Percentiles rank a stretch among this genome's conserved stretches.
These are phyloP conservation scores for Thelaira solivaga DNA, from an alignment of 2,888 invertebrate species.

Conservation along the genomic window DNA sequence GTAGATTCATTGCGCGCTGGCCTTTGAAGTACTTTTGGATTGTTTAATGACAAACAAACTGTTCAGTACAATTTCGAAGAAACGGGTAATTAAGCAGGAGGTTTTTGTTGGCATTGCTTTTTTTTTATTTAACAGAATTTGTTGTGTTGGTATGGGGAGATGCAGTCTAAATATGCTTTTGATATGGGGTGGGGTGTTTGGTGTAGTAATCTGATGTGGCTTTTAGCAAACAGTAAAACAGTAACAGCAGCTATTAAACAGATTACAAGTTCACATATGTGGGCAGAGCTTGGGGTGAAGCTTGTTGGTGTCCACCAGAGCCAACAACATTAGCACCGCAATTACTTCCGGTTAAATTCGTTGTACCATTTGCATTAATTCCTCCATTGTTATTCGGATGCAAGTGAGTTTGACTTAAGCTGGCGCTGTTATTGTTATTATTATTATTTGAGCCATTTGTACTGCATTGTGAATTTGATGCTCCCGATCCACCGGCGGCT, in stretches of 20 bases:
- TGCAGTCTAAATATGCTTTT: constrained; percentile 8
- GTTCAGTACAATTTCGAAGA: constrained; percentile 6
- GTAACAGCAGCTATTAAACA: constrained; percentile 7
- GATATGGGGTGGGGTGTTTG: constrained; percentile 3
- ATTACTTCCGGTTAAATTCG: constrained; percentile 41
- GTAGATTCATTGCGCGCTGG: constrained; percentile 9
- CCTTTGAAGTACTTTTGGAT: background rate
- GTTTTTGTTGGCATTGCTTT: constrained; percentile 3
- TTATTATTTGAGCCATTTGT: constrained; percentile 46
- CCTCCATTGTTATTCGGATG: constrained; percentile 32
- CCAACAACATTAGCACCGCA: constrained; percentile 45
- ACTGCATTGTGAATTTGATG: constrained; percentile 45
- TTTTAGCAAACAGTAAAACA: constrained; percentile 16
- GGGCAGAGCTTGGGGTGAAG: constrained; percentile 90
- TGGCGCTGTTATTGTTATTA: constrained; percentile 18
- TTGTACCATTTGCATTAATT: constrained; percentile 36
- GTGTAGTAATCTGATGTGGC: background rate
- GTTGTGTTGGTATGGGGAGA: background rate
- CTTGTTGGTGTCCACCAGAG: constrained; percentile 74
- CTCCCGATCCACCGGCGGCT: constrained; percentile 34
- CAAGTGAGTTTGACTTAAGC: constrained; percentile 26
- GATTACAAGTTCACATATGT: constrained; percentile 91
- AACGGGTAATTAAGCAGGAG: background rate
- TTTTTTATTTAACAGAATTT: constrained; percentile 13
- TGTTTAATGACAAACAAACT: constrained; percentile 18